phyloP scores from a whole-genome alignment of 2,888 invertebrate genomes.

The Meliscaeva auricollis region DNA sequence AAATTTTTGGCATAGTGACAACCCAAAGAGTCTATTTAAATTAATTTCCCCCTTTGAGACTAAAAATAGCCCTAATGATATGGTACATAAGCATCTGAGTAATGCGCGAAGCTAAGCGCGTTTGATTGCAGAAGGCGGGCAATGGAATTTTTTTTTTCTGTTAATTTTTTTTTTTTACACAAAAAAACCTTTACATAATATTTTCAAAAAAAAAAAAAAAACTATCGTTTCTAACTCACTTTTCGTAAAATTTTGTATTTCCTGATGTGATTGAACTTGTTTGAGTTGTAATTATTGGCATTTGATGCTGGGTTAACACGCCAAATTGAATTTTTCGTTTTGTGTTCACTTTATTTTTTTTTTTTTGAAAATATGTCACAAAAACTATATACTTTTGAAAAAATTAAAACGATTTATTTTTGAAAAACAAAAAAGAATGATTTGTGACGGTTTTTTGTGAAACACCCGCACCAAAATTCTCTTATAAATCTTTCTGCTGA shows the following conservation, averaged over 20 bases:
- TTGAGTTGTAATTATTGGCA: conserved; percentile 51
- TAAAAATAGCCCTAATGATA: conserved; percentile 71
- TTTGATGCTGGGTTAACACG: conserved; percentile 48
- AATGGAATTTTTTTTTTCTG: conserved; percentile 3
- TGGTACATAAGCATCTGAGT: conserved; percentile 69
- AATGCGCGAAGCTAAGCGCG: conserved; percentile 61
- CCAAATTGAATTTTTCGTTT: conserved; percentile 3
- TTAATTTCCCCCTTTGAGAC: conserved; percentile 63
- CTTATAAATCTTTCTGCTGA: conserved; percentile 9
- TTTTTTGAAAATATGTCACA: not conserved
- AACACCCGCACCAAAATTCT: conserved; percentile 36
- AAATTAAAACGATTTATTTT: conserved; percentile 16
- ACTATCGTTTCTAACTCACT: conserved; percentile 66
- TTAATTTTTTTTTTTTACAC: conserved; percentile 2
- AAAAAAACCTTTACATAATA: conserved; percentile 62
- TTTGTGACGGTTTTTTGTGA: conserved; percentile 15
- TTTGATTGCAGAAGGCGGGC: conserved; percentile 52
- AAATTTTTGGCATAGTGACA: conserved; percentile 69
- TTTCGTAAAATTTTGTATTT: conserved; percentile 51
- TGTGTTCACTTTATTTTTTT: conserved; percentile 30
- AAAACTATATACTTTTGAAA: conserved; percentile 4
- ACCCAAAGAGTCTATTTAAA: conserved; percentile 60
- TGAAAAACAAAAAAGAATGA: conserved; percentile 12
- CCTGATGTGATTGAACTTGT: conserved; percentile 61
- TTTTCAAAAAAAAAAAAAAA: conserved; percentile 28